phyloP scores from a whole-genome alignment of 2,888 invertebrate genomes.

The Chalcis sispes region DNA sequence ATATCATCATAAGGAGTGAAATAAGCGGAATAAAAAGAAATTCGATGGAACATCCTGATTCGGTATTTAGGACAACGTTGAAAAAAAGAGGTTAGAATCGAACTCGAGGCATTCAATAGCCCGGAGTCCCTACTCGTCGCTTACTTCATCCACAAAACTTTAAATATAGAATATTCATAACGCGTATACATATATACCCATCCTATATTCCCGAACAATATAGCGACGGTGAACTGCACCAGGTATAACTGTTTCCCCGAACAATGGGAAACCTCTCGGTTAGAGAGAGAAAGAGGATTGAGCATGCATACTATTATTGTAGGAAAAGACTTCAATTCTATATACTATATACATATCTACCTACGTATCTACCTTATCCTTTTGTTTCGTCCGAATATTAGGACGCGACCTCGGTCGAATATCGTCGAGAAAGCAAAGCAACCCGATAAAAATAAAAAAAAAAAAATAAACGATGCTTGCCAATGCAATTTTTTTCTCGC shows the following conservation, averaged over 20 bases:
- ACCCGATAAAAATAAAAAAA: too few relatives aligned
- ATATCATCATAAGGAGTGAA: too few relatives aligned
- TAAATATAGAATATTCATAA: slow-evolving; percentile 46
- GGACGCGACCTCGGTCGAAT: slow-evolving; percentile 10
- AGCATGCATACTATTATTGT: too few relatives aligned
- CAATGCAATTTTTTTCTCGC: slow-evolving; percentile 24
- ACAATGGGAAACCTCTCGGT: slow-evolving; percentile 30
- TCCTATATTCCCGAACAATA: not conserved
- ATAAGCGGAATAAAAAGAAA: too few relatives aligned
- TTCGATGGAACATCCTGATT: too few relatives aligned
- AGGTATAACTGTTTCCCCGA: slow-evolving; percentile 27
- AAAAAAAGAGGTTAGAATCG: slow-evolving; percentile 18
- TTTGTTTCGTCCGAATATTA: slow-evolving; percentile 46
- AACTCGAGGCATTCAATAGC: not conserved
- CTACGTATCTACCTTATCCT: not conserved
- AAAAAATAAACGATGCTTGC: slow-evolving; percentile 7
- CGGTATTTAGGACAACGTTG: too few relatives aligned
- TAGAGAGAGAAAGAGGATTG: too few relatives aligned
- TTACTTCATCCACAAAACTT: slow-evolving; percentile 2
- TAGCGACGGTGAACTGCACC: not conserved
- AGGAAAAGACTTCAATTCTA: slow-evolving; percentile 19
- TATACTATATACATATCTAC: not conserved
- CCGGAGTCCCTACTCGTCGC: not conserved
- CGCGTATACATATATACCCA: not conserved
- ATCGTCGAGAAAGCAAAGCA: not conserved